A percentile compares a stretch with the other conserved stretches of the same genome.
Evolutionary conservation across 2,797 vertebrate genomes (phyloP).

Genomic region (Natrix natrix): DNA sequence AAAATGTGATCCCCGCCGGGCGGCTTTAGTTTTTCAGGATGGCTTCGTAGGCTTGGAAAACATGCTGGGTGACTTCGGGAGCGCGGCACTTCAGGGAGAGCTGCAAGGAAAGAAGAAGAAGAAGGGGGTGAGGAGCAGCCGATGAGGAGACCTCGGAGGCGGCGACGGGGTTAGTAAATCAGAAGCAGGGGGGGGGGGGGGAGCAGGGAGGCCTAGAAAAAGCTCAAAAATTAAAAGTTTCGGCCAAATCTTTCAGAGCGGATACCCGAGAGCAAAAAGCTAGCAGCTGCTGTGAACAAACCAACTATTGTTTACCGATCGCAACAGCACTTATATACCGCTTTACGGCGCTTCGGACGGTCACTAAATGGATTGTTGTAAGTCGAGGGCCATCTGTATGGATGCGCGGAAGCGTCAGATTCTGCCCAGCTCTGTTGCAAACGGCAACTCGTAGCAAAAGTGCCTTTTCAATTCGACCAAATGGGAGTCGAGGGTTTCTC

Average conservation of each 20-base stretch:
- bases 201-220: not conserved
- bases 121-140: not conserved
- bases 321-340: too few relatives aligned
- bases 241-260: not conserved
- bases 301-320: not conserved
- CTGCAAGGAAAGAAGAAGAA: slow-evolving; percentile 65
- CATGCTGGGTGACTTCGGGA: slow-evolving; percentile 86
- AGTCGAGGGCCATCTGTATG: too few relatives aligned
- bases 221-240: not conserved
- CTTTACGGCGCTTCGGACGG: too few relatives aligned
- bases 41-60: slow-evolving; percentile 90
- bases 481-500: not conserved
- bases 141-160: not conserved
- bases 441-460: not conserved
- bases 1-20: not conserved
- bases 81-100: slow-evolving; percentile 92
- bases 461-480: too few relatives aligned
- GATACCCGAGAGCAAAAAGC: not conserved
- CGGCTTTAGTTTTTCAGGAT: slow-evolving; percentile 89
- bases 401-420: not conserved
- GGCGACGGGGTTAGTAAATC: not conserved
- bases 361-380: too few relatives aligned
- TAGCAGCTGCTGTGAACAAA: slow-evolving; percentile 35
- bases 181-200: not conserved
- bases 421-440: too few relatives aligned